phyloP scores from a whole-genome alignment of 2,797 vertebrate genomes.

The Anisognathus igniventris region DNA sequence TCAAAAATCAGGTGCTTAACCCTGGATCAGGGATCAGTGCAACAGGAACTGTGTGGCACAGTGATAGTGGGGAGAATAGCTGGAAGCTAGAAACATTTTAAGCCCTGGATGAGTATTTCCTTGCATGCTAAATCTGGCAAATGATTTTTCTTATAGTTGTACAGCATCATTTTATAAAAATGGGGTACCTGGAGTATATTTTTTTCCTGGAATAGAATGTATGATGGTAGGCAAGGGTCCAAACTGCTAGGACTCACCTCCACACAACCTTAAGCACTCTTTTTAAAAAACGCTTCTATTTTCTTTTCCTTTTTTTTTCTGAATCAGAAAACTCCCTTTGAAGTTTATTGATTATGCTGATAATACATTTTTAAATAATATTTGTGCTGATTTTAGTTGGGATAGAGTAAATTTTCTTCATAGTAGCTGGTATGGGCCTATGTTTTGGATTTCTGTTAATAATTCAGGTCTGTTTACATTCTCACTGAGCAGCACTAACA shows the following conservation, averaged over 20 bases:
- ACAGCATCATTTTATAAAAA: background rate
- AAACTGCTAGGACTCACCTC: background rate
- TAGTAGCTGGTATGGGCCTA: background rate
- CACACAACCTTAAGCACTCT: accelerated
- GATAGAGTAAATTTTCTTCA: background rate
- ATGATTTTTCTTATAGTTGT: background rate
- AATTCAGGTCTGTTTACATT: background rate
- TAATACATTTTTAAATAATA: background rate
- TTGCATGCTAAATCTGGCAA: background rate
- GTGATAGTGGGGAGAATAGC: background rate
- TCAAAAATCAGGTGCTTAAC: background rate
- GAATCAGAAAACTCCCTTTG: background rate
- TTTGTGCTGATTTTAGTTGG: background rate
- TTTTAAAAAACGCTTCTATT: background rate
- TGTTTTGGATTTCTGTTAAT: background rate
- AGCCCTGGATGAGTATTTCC: background rate
- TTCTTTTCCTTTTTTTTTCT: background rate
- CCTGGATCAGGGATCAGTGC: background rate
- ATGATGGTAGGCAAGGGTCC: background rate
- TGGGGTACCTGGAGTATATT: accelerated
- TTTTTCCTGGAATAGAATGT: background rate
- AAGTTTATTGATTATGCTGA: background rate
- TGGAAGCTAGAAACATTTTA: background rate
- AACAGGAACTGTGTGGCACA: accelerated
- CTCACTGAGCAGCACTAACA: background rate